A percentile compares a stretch with the other conserved stretches of the same genome.
phyloP scores from a whole-genome alignment of 2,888 invertebrate species.

The Autographa gamma region DNA sequence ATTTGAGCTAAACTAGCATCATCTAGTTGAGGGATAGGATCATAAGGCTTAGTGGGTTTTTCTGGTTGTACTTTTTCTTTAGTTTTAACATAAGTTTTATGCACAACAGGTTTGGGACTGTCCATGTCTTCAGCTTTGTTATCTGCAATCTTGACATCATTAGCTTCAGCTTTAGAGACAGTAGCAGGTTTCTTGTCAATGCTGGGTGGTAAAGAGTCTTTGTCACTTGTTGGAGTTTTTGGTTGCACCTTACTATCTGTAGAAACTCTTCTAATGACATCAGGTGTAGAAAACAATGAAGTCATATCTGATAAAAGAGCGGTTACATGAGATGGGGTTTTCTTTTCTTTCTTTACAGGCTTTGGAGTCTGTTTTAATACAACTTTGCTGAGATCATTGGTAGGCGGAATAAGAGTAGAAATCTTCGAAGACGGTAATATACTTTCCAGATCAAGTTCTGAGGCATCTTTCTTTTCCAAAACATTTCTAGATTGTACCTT shows the following conservation, averaged over 20 bases:
- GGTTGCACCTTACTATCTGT: slow-evolving; percentile 83
- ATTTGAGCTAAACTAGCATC: slow-evolving; percentile 86
- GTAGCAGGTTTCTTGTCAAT: slow-evolving; percentile 64
- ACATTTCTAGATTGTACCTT: slow-evolving; percentile 74
- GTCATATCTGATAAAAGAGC: slow-evolving; percentile 90
- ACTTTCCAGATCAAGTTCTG: slow-evolving; percentile 71
- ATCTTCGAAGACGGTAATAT: slow-evolving; percentile 68
- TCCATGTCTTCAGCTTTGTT: slow-evolving; percentile 61
- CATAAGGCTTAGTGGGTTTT: slow-evolving; percentile 76
- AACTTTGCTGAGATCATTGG: slow-evolving; percentile 76
- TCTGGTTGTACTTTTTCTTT: slow-evolving; percentile 70
- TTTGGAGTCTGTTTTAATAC: slow-evolving; percentile 81
- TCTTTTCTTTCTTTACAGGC: slow-evolving; percentile 85
- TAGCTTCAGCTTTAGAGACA: slow-evolving; percentile 55
- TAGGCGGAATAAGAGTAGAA: slow-evolving; percentile 54
- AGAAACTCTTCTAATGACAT: slow-evolving; percentile 92
- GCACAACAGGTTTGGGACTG: slow-evolving; percentile 62
- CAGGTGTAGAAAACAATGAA: slow-evolving; percentile 93
- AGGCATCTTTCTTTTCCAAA: slow-evolving; percentile 68
- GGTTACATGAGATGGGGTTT: slow-evolving; percentile 89
- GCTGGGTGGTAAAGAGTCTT: slow-evolving; percentile 70
- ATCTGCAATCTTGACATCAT: slow-evolving; percentile 58
- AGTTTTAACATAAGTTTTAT: slow-evolving; percentile 71
- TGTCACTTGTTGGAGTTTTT: slow-evolving; percentile 77
- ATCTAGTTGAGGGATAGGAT: slow-evolving; percentile 84